Evolutionary conservation across 2,113 vertebrate genomes (phyloP).

Genomic region (Hippocampus barbouri): DNA sequence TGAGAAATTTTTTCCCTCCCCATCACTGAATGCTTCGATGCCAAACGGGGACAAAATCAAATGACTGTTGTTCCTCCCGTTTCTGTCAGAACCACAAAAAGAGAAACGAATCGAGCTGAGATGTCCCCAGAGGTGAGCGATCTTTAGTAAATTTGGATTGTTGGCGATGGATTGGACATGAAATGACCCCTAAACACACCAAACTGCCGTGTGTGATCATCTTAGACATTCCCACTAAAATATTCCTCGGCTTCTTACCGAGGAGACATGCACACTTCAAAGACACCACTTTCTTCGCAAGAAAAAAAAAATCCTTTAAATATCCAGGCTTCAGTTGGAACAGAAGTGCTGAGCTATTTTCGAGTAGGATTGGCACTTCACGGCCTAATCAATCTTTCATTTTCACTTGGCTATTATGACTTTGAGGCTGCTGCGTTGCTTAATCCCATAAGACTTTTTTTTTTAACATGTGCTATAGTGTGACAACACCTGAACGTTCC

Average conservation of each 20-base stretch:
- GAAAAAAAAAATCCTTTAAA: constrained; percentile 49
- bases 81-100: neutral
- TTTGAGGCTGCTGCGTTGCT: constrained; percentile 20
- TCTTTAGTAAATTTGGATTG: constrained; percentile 11
- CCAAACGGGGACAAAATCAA: neutral
- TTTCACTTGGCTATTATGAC: constrained; percentile 28
- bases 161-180: constrained; percentile 41
- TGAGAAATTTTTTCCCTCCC: neutral
- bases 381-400: constrained; percentile 59
- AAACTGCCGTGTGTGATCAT: constrained; percentile 44
- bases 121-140: constrained; percentile 7
- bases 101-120: constrained; percentile 4
- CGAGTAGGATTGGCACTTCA: constrained; percentile 42
- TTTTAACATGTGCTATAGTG: constrained; percentile 10
- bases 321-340: constrained; percentile 57
- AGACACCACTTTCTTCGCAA: constrained; percentile 53
- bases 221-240: constrained; percentile 51
- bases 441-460: constrained; percentile 21
- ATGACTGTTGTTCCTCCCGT: neutral
- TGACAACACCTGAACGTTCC: constrained; percentile 16
- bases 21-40: constrained; percentile 2
- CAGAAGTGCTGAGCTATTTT: constrained; percentile 45
- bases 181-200: constrained; percentile 44
- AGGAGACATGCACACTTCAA: constrained; percentile 63
- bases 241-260: constrained; percentile 52